Conservation (phyloP, 2,113 vertebrate genomes). For the Axis porcinus region DNA sequence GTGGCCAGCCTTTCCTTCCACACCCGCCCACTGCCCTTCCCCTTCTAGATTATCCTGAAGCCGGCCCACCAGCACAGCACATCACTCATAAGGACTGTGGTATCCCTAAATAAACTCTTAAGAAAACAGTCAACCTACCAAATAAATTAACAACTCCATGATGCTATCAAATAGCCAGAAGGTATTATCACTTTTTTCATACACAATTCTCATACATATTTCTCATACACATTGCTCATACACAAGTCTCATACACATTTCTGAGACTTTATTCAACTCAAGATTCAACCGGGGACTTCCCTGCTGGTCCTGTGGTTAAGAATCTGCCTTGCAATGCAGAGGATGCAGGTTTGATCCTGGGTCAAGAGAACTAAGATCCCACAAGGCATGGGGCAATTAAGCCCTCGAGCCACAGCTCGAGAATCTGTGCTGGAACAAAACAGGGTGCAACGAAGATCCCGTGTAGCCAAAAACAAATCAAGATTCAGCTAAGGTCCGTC, state of each 20-base stretch:
- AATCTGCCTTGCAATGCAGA: background rate
- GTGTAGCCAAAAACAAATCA: background rate
- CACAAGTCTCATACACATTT: background rate
- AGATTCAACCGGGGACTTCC: background rate
- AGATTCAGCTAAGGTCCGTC: accelerated
- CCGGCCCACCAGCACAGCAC: no score
- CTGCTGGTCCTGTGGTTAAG: background rate
- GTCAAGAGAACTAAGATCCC: background rate
- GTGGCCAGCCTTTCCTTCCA: background rate
- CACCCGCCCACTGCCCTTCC: accelerated
- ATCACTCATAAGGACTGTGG: accelerated
- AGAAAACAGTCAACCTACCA: background rate
- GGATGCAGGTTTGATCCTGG: background rate
- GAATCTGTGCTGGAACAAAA: background rate
- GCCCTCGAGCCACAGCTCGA: background rate
- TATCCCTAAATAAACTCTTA: background rate
- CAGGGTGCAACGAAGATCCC: accelerated
- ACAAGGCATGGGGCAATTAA: background rate
- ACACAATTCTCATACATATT: no score
- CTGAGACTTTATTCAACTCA: background rate
- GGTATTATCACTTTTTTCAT: background rate
- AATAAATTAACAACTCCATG: background rate
- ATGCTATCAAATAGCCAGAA: background rate
- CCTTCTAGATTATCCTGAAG: accelerated
- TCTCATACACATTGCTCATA: no score